Evolutionary conservation across 1,140 invertebrate species (phyloP), one percentile per base, ranked within the genome.

Genomic region (Hydropsyche tenuis): DNA sequence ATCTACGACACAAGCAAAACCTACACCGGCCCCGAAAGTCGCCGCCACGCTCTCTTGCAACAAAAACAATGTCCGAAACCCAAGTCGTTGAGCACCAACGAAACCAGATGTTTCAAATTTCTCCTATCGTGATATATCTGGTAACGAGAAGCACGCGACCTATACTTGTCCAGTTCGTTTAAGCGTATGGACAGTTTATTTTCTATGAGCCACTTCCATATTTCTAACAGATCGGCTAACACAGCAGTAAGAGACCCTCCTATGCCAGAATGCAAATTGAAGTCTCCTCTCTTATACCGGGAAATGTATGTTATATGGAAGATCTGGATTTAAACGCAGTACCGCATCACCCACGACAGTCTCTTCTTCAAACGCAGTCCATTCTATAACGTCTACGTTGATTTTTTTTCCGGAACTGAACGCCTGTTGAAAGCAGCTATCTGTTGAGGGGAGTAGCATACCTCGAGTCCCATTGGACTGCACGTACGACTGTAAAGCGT

Each of bases 1-100:
- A 83, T 99, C 96, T 6, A 99, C 92, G 14, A 98, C 95, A 86
- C 96, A 98, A 7, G 95, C 96, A 82, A 91, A 94, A 23, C 93
- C 92, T 14, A 98, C 86, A 18, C 96, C 96, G 46, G 95, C 93
- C 16, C 96, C 96, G 87, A 97, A 98, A 16, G 95, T 96, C 1
- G 96, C 94, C 45, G 94, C 95, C 1, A 97, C 95, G 85, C 83
- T 86, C 82, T 94, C 93, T 86, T 95, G 93, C 45, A 95, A 84
- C 16, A 98, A 82, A 98, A 96, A 81, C 93, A 96, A n/a, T 92
- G 90, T 30, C 91, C 91, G 85, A 99, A 98, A 23, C 94, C 94
- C 72, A 99, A 88, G 68, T 91, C 90, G 77, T 88, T 89, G 2
- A 98, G 81, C 71, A 98, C 83, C 20, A 99, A 80, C 9, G 91